A percentile compares a stretch with the other conserved stretches of the same genome.
Conservation (phyloP, 2,113 vertebrate genomes). For the Nyctereutes procyonoides region DNA sequence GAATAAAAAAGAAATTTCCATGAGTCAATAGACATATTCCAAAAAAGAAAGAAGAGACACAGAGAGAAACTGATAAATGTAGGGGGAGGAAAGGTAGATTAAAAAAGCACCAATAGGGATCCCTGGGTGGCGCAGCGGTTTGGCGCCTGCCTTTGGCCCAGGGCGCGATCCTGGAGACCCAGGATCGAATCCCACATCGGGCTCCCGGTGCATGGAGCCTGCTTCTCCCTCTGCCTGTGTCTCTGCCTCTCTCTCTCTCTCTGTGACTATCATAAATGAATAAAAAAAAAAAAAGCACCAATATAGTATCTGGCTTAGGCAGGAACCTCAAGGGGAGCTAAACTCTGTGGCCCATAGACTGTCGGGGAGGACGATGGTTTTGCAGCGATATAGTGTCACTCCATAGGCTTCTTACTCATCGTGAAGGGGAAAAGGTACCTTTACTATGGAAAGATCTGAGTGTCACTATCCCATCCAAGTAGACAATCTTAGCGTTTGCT, state of each 20-base stretch:
- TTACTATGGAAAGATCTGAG: background rate
- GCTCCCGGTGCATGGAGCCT: too few species aligned
- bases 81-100: background rate
- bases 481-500: background rate
- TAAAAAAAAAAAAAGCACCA: background rate
- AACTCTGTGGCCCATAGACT: background rate
- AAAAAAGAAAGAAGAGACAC: background rate
- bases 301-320: background rate
- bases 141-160: too few species aligned
- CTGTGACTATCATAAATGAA: too few species aligned
- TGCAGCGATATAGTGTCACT: background rate
- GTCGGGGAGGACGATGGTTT: background rate
- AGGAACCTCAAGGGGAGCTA: background rate
- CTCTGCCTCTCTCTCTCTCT: too few species aligned
- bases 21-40: background rate
- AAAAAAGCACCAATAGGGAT: background rate
- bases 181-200: too few species aligned
- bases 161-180: too few species aligned
- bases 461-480: background rate
- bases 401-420: background rate
- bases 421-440: background rate
- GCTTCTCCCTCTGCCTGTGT: too few species aligned
- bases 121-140: too few species aligned
- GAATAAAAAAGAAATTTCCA: background rate
- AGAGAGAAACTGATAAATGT: background rate